Evolutionary conservation across 2,113 vertebrate species (phyloP).

Genomic region (Micronycteris hirsuta): DNA sequence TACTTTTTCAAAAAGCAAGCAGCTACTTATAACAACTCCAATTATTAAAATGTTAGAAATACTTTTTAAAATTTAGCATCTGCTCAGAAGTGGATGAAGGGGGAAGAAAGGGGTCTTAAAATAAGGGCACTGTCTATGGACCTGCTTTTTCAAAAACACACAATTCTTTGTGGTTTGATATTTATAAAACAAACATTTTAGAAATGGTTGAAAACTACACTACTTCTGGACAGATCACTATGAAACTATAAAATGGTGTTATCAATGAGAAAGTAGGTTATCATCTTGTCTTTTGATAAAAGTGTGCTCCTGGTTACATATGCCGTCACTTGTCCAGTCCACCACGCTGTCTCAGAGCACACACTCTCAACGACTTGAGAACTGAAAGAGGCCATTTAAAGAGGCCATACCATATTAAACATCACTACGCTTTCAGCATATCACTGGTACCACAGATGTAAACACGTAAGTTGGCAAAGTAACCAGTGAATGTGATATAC

Average conservation of each 20-base stretch:
- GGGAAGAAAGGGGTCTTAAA: background rate
- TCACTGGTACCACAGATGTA: background rate
- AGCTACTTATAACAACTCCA: background rate
- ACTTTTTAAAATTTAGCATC: background rate
- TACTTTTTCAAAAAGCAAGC: constrained; percentile 4
- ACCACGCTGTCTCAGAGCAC: background rate
- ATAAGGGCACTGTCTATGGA: background rate
- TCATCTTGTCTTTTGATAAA: background rate
- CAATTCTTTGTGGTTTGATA: background rate
- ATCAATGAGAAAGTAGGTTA: background rate
- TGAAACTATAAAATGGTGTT: background rate
- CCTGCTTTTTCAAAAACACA: background rate
- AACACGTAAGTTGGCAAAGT: background rate
- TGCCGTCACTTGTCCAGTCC: background rate
- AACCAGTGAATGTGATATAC: background rate
- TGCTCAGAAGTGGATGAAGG: background rate
- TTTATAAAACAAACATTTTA: background rate
- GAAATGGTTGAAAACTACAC: background rate
- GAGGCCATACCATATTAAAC: background rate
- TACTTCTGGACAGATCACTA: background rate
- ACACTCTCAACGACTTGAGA: background rate
- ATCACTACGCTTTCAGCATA: background rate
- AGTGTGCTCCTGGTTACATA: background rate
- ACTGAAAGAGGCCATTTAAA: background rate
- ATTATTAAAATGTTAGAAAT: background rate